These are phyloP conservation scores for Napeogenes sylphis DNA, from an alignment of 2,888 invertebrate genomes.

Conservation along the genomic window DNA sequence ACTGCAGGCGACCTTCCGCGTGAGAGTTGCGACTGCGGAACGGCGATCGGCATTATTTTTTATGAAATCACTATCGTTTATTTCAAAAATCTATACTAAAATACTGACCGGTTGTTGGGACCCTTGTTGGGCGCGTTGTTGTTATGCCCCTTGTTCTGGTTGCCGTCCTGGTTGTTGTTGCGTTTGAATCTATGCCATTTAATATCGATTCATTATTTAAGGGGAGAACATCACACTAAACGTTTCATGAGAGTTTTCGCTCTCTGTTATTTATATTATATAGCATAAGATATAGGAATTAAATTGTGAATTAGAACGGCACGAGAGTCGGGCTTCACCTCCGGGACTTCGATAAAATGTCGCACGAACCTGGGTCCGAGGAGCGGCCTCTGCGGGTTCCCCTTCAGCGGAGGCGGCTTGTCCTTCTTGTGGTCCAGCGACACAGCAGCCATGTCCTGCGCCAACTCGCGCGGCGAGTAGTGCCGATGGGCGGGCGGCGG, in stretches of 20 bases:
- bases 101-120: conserved; percentile 59
- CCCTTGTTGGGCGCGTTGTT: conserved; percentile 63
- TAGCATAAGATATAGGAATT: too few relatives aligned
- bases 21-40: conserved; percentile 51
- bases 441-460: conserved; percentile 28
- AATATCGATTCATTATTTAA: background rate
- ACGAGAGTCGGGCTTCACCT: too few relatives aligned
- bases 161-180: conserved; percentile 50
- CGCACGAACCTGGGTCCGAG: conserved; percentile 56
- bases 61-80: background rate
- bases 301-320: too few relatives aligned
- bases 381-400: conserved; percentile 57
- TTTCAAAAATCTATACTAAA: background rate
- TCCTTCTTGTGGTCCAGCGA: conserved; percentile 49
- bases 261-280: too few relatives aligned
- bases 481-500: conserved; percentile 40
- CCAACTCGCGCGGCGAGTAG: conserved; percentile 41
- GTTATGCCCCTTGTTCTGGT: conserved; percentile 53
- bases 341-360: too few relatives aligned
- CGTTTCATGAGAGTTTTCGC: too few relatives aligned
- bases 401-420: conserved; percentile 51
- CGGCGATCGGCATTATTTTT: background rate
- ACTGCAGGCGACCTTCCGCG: conserved; percentile 33
- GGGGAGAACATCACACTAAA: background rate
- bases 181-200: conserved; percentile 56